These are phyloP conservation scores for Platalea minor DNA, from an alignment of 2,797 vertebrate species.

Conservation along the genomic window DNA sequence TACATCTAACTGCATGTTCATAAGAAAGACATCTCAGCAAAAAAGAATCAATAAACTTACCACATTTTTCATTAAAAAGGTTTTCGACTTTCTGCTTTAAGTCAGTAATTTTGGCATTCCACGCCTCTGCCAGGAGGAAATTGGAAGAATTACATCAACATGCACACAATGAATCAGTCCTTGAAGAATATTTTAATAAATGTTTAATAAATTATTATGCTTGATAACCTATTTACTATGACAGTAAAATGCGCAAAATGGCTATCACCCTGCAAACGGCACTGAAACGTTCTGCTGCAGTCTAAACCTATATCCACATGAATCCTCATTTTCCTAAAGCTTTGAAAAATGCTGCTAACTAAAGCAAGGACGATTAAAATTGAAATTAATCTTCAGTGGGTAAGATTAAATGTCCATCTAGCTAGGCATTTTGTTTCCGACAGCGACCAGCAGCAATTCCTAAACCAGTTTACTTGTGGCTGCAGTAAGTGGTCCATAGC, in stretches of 20 bases:
- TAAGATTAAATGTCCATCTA: neutral
- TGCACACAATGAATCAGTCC: neutral
- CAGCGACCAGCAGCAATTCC: neutral
- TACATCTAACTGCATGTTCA: neutral
- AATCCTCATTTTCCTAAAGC: neutral
- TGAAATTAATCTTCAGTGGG: neutral
- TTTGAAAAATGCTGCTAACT: neutral
- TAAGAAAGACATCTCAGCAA: neutral
- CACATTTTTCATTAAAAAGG: conserved; percentile 80
- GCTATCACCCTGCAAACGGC: neutral
- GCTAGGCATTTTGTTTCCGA: neutral
- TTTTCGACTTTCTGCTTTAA: conserved; percentile 79
- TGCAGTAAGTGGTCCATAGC: neutral
- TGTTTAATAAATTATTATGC: neutral
- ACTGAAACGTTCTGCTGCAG: neutral
- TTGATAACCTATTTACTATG: neutral
- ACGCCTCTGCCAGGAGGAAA: conserved; percentile 71
- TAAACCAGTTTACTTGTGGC: neutral
- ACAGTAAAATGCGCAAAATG: neutral
- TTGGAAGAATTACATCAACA: neutral
- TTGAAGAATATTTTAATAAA: neutral
- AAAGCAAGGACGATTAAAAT: neutral
- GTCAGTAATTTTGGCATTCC: conserved; percentile 80
- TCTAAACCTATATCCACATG: neutral
- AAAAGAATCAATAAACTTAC: conserved; percentile 60